These are phyloP conservation scores for Lamellibrachia columna DNA, from an alignment of 2,888 invertebrate species.

Conservation along the genomic window DNA sequence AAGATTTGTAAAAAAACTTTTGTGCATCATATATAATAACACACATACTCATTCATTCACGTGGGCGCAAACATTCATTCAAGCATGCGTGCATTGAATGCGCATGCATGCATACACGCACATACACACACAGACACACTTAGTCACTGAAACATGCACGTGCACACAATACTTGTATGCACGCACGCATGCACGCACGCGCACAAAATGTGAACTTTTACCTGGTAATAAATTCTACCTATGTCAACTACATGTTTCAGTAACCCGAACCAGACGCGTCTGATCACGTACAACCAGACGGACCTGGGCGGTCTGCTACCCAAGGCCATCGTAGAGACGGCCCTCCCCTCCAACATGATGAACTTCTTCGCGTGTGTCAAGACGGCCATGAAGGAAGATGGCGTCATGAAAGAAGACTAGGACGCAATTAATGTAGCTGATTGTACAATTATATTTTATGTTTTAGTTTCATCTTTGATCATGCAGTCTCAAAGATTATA, in stretches of 20 bases:
- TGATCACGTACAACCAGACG: constrained; percentile 61
- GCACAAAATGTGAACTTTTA: neutral
- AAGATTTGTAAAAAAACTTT: too few species aligned
- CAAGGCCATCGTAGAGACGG: constrained; percentile 55
- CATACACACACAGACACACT: neutral
- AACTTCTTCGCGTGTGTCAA: constrained; percentile 58
- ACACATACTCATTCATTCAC: too few species aligned
- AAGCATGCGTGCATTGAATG: too few species aligned
- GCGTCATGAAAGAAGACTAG: constrained; percentile 30
- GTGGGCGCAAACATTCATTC: too few species aligned
- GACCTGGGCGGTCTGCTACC: constrained; percentile 63
- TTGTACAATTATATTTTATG: neutral
- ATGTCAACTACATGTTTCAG: constrained; percentile 43
- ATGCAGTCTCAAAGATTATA: neutral
- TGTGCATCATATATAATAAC: too few species aligned
- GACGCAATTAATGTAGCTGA: neutral
- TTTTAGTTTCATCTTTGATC: neutral
- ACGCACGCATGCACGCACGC: neutral
- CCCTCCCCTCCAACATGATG: constrained; percentile 60
- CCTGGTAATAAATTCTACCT: too few species aligned
- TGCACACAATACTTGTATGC: too few species aligned
- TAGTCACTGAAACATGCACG: neutral
- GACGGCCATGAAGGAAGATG: constrained; percentile 55
- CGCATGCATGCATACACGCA: neutral
- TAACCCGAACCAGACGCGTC: constrained; percentile 56